A percentile compares a stretch with the other conserved stretches of the same genome.
Conservation (phyloP, 2,888 invertebrate genomes). For the Boloria selene region DNA sequence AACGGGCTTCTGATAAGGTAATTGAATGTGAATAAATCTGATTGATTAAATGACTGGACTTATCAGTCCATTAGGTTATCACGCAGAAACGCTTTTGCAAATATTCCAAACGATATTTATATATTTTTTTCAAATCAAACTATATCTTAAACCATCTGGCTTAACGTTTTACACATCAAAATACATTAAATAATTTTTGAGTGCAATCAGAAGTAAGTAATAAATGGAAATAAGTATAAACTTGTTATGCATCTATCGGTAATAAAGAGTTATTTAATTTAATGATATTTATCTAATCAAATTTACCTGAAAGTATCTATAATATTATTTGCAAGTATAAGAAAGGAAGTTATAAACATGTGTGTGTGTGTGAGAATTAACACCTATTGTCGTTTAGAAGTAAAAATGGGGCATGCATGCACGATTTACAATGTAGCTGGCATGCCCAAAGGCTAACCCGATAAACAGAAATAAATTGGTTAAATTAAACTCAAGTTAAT, state of each 20-base stretch:
- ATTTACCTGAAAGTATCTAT: not conserved
- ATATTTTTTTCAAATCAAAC: no score
- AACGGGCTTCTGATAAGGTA: constrained; percentile 18
- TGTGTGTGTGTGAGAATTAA: constrained; percentile 26
- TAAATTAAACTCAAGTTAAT: constrained; percentile 34
- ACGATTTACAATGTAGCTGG: constrained; percentile 47
- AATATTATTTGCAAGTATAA: not conserved
- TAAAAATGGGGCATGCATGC: constrained; percentile 43
- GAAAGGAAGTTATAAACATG: not conserved
- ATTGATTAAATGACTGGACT: constrained; percentile 6
- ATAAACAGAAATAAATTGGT: constrained; percentile 51
- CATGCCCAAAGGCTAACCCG: constrained; percentile 47
- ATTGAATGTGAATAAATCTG: constrained; percentile 19
- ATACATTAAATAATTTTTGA: no score
- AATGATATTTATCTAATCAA: not conserved
- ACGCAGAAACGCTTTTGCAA: no score
- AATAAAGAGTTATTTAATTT: no score
- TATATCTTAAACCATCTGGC: no score
- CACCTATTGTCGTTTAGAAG: constrained; percentile 37
- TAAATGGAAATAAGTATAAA: no score
- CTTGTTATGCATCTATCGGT: no score
- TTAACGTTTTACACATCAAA: not conserved
- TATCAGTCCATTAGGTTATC: no score
- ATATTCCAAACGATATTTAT: no score
- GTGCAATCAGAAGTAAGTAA: no score